Conservation (phyloP, 1,140 invertebrate species). For the Monomorium pharaonis region DNA sequence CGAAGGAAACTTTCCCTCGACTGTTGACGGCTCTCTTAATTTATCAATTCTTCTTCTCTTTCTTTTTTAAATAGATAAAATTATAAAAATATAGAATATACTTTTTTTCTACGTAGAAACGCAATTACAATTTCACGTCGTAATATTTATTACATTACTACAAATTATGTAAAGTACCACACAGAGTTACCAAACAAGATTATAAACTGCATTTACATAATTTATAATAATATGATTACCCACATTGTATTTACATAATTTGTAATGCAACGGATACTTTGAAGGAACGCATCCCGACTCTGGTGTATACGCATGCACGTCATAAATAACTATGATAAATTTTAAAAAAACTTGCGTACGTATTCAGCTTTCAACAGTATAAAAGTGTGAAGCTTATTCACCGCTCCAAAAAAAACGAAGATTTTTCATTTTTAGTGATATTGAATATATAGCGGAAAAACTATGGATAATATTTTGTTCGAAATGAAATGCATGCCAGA, state of each 20-base stretch:
- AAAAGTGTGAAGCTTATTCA: background rate
- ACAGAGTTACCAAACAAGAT: background rate
- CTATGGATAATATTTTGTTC: background rate
- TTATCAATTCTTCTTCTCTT: no score
- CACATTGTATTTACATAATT: conserved; percentile 27
- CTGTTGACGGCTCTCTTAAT: background rate
- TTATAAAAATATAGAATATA: background rate
- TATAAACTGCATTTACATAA: conserved; percentile 17
- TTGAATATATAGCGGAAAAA: background rate
- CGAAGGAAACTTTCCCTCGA: background rate
- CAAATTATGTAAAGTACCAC: conserved; percentile 24
- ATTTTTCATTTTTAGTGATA: conserved; percentile 16
- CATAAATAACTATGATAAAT: background rate
- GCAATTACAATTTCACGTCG: conserved; percentile 1
- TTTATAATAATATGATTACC: conserved; percentile 33
- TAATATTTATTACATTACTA: conserved; percentile 6
- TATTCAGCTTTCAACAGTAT: background rate
- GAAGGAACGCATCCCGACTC: background rate
- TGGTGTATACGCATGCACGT: background rate
- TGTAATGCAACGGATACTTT: background rate
- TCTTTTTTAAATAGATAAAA: background rate
- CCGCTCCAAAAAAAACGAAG: background rate
- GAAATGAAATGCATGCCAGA: background rate
- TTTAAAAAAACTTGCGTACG: background rate
- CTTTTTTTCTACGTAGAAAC: background rate